phyloP scores from a whole-genome alignment of 2,113 vertebrate species.

The Tympanuchus pallidicinctus region DNA sequence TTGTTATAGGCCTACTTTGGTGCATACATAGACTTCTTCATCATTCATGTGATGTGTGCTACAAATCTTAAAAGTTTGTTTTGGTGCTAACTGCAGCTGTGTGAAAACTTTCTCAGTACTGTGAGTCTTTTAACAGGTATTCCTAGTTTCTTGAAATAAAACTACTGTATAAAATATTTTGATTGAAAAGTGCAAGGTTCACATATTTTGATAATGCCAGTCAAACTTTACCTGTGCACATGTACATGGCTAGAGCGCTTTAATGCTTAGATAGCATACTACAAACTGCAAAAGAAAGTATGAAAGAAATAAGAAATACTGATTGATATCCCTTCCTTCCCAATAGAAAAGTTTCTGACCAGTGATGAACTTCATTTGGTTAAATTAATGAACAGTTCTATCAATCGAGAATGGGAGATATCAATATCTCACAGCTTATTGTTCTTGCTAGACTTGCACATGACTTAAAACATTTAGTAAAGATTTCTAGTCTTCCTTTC shows the following conservation, averaged over 20 bases:
- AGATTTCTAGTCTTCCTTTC: neutral
- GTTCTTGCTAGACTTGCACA: neutral
- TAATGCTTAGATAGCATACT: neutral
- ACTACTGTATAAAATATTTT: neutral
- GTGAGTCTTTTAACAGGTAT: neutral
- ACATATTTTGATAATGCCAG: neutral
- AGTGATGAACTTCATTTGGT: neutral
- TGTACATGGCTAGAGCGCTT: accelerated
- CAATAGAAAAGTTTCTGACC: accelerated
- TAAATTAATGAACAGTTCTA: neutral
- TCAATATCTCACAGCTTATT: neutral
- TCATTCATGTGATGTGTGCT: neutral
- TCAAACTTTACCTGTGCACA: neutral
- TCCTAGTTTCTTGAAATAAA: neutral
- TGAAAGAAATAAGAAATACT: neutral
- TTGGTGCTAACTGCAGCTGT: neutral
- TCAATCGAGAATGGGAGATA: neutral
- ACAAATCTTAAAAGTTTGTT: neutral
- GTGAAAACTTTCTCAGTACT: neutral
- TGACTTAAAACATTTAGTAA: neutral
- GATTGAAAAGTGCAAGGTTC: neutral
- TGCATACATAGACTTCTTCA: neutral
- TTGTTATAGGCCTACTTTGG: neutral
- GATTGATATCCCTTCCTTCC: neutral
- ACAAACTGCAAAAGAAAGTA: neutral